Percentiles rank a stretch among this genome's conserved stretches.
These are phyloP conservation scores for Sclerodermus sp. DNA, from an alignment of 2,888 invertebrate species.

Conservation along the genomic window DNA sequence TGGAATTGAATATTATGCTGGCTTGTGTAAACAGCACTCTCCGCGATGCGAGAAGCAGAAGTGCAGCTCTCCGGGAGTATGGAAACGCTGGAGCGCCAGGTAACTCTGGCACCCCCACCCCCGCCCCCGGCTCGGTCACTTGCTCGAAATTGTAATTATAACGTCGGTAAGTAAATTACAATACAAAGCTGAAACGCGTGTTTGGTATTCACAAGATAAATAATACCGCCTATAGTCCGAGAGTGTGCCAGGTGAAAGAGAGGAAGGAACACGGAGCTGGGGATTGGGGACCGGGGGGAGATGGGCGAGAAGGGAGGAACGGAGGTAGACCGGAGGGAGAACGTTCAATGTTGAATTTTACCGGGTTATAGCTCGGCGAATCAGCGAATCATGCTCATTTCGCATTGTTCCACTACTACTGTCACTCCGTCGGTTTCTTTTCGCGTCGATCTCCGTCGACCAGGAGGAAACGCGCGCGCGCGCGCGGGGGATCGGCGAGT, in stretches of 20 bases:
- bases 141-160: slow-evolving; percentile 56
- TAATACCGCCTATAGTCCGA: slow-evolving; percentile 27
- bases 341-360: no score
- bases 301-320: no score
- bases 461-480: no score
- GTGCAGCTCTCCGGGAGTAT: background rate
- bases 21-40: slow-evolving; percentile 49
- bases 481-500: no score
- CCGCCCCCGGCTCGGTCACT: slow-evolving; percentile 28
- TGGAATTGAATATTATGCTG: slow-evolving; percentile 56
- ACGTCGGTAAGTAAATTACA: slow-evolving; percentile 58
- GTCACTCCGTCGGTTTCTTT: no score
- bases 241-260: slow-evolving; percentile 21
- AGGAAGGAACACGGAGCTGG: background rate
- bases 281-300: no score
- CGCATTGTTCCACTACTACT: no score
- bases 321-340: no score
- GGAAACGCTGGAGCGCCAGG: slow-evolving; percentile 15
- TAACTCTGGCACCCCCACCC: slow-evolving; percentile 4
- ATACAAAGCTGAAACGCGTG: slow-evolving; percentile 51
- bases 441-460: no score
- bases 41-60: slow-evolving; percentile 8
- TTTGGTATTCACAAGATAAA: slow-evolving; percentile 58
- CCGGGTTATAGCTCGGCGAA: no score
- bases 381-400: no score